Conservation (phyloP, 1,140 invertebrate species). For the Lordiphosa collinella region DNA sequence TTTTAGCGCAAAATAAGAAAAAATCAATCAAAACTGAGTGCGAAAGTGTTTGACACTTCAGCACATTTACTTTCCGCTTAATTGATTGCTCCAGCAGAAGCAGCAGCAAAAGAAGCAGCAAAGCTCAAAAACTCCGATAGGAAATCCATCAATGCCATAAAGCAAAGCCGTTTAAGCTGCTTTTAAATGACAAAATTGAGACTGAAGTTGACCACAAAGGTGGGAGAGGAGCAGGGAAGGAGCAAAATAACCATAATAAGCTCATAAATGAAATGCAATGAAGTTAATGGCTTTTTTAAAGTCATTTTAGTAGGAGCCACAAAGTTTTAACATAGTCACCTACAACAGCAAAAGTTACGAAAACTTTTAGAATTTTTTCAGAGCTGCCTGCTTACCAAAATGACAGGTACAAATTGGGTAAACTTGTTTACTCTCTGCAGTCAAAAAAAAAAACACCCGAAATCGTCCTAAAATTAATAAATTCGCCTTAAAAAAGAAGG, state of each 20-base stretch:
- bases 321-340: too few relatives aligned
- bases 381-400: too few relatives aligned
- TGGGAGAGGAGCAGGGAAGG: slow-evolving; percentile 8
- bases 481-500: too few relatives aligned
- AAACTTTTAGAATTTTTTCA: too few relatives aligned
- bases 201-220: slow-evolving; percentile 11
- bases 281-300: too few relatives aligned
- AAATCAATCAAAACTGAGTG: slow-evolving; percentile 64
- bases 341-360: too few relatives aligned
- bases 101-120: slow-evolving; percentile 2
- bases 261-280: not conserved
- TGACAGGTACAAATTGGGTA: too few relatives aligned
- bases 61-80: slow-evolving; percentile 22
- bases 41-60: slow-evolving; percentile 44
- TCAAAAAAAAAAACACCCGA: too few relatives aligned
- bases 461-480: too few relatives aligned
- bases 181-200: slow-evolving; percentile 10
- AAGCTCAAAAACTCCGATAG: not conserved
- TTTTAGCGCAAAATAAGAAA: not conserved
- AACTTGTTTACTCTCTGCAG: too few relatives aligned
- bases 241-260: not conserved
- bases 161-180: not conserved
- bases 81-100: slow-evolving; percentile 51
- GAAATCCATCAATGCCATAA: slow-evolving; percentile 28
- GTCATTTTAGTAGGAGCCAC: too few relatives aligned